These are phyloP conservation scores for Notodonta dromedarius DNA, from an alignment of 2,888 invertebrate genomes.

Conservation along the genomic window DNA sequence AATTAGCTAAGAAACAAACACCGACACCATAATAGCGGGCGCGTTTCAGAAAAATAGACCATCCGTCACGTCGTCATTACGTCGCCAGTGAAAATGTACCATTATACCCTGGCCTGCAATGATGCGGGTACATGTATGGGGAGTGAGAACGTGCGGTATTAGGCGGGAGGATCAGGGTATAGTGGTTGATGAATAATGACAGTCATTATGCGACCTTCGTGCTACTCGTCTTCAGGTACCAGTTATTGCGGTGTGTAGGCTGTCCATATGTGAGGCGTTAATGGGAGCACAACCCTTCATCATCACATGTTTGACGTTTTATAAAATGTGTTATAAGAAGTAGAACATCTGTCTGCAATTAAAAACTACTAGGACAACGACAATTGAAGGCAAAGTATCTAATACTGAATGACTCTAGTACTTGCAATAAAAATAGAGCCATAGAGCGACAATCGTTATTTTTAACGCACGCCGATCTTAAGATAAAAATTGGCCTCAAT, in stretches of 20 bases:
- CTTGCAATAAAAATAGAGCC: too few relatives aligned
- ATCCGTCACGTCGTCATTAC: slow-evolving; percentile 21
- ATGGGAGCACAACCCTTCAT: too few relatives aligned
- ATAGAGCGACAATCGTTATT: background rate
- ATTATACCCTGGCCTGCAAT: slow-evolving; percentile 9
- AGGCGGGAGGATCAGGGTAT: slow-evolving; percentile 28
- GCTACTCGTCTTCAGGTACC: slow-evolving; percentile 42
- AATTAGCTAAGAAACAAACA: slow-evolving; percentile 11
- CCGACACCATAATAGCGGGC: slow-evolving; percentile 19
- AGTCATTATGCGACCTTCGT: slow-evolving; percentile 67
- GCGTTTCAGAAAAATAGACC: slow-evolving; percentile 10
- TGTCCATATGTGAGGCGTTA: background rate
- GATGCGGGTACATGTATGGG: background rate
- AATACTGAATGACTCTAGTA: background rate
- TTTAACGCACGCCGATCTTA: background rate
- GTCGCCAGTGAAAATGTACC: slow-evolving; percentile 21
- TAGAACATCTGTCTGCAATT: too few relatives aligned
- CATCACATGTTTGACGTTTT: too few relatives aligned
- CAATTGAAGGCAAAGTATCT: too few relatives aligned
- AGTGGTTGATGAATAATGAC: slow-evolving; percentile 53
- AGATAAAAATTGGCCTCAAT: background rate
- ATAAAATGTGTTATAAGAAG: too few relatives aligned
- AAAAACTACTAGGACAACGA: too few relatives aligned
- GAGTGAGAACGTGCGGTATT: slow-evolving; percentile 8
- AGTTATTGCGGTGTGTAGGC: slow-evolving; percentile 20